Percentiles rank a stretch among this genome's conserved stretches.
Evolutionary conservation across 1,140 invertebrate species (phyloP).

Genomic region (Lepidurus couesii): DNA sequence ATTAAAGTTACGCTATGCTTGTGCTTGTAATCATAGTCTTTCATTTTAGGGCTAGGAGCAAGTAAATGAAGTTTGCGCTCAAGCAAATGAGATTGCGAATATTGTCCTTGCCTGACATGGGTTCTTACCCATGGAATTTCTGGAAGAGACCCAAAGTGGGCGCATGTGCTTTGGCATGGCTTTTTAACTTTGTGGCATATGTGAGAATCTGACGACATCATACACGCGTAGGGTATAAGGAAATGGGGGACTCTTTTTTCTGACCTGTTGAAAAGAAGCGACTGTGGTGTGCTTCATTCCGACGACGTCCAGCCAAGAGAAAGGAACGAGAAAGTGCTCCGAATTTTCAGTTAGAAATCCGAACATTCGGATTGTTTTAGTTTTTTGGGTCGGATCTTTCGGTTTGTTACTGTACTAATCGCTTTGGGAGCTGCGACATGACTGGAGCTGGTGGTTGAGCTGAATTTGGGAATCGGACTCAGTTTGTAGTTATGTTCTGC

Average conservation of each 20-base stretch:
- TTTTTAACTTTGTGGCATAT: slow-evolving; percentile 22
- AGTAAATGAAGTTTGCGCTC: slow-evolving; percentile 10
- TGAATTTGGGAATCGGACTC: slow-evolving; percentile 3
- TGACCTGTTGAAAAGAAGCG: slow-evolving; percentile 4
- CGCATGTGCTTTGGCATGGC: slow-evolving; percentile 11
- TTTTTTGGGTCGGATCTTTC: neutral
- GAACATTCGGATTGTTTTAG: neutral
- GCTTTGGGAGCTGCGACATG: neutral
- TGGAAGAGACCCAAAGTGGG: neutral
- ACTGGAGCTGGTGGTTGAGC: neutral
- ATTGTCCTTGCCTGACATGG: slow-evolving; percentile 4
- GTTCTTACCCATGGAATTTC: neutral
- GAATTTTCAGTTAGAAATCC: neutral
- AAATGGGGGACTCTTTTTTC: slow-evolving; percentile 2
- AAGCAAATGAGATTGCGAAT: slow-evolving; percentile 19
- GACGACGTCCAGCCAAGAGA: neutral
- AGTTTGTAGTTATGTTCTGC: slow-evolving; percentile 7
- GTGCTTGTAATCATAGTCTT: neutral
- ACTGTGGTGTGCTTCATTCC: neutral
- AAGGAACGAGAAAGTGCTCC: neutral
- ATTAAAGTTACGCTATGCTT: neutral
- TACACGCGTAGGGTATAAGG: slow-evolving; percentile 7
- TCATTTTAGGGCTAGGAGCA: neutral
- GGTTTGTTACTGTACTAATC: neutral
- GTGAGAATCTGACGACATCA: slow-evolving; percentile 4